Evolutionary conservation across 2,797 vertebrate species (phyloP).

Genomic region (Oceanodroma leucorhoa): DNA sequence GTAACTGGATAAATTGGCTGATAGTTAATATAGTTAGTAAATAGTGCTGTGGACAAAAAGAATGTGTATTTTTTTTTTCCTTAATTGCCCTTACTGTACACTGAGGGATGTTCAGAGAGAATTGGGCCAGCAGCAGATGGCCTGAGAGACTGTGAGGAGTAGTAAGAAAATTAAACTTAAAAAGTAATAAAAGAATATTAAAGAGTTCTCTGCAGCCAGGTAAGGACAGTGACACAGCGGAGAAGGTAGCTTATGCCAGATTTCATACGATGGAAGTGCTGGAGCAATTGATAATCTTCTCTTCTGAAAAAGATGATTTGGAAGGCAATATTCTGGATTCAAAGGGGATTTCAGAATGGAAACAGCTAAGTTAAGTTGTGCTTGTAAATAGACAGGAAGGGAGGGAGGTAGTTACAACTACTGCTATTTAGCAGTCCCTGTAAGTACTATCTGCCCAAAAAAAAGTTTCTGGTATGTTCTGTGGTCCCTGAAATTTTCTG

Average conservation of each 20-base stretch:
- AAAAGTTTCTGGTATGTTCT: not conserved
- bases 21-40: not conserved
- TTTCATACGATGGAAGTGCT: not conserved
- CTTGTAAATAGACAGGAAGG: no score
- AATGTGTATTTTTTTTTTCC: not conserved
- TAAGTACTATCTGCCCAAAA: not conserved
- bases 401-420: not conserved
- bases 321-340: not conserved
- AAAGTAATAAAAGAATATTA: not conserved
- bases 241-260: not conserved
- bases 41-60: not conserved
- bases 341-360: not conserved
- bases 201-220: not conserved
- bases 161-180: not conserved
- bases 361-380: not conserved
- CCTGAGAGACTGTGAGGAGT: not conserved
- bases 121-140: not conserved
- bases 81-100: not conserved
- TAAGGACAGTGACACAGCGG: not conserved
- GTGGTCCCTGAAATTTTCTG: not conserved
- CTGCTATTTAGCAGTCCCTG: not conserved
- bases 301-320: not conserved
- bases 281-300: not conserved
- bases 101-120: not conserved
- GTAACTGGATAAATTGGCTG: not conserved